phyloP scores from a whole-genome alignment of 2,888 invertebrate species.

The Acanthosepion esculentum region DNA sequence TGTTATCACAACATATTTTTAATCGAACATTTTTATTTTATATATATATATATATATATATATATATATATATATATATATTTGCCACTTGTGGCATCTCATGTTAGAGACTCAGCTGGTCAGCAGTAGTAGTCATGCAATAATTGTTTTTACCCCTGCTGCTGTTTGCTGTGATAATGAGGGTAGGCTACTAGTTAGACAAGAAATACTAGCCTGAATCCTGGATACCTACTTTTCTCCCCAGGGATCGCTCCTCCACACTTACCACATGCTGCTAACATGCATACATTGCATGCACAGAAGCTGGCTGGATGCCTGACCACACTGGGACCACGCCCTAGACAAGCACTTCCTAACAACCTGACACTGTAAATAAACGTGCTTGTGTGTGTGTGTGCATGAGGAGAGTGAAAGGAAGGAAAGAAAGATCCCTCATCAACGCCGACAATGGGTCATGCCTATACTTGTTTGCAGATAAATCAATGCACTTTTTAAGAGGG shows the following conservation, averaged over 20 bases:
- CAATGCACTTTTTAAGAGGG: constrained; percentile 21
- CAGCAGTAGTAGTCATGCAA: background rate
- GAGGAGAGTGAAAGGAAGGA: background rate
- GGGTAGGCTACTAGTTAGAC: background rate
- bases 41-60: too few species aligned
- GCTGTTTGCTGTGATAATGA: background rate
- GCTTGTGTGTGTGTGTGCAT: background rate
- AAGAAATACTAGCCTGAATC: background rate
- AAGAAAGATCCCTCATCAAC: background rate
- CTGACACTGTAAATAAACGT: background rate
- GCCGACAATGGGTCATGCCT: background rate
- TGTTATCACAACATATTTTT: too few species aligned
- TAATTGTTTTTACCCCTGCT: background rate
- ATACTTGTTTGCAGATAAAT: background rate
- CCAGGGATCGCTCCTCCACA: background rate
- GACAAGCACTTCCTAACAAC: background rate
- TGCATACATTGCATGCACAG: background rate
- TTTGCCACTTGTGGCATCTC: background rate
- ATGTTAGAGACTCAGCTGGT: background rate
- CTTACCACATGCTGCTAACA: background rate
- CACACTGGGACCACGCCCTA: background rate
- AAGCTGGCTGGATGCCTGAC: background rate
- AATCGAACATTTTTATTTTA: too few species aligned
- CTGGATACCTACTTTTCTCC: background rate
- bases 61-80: too few species aligned